Evolutionary conservation across 1,140 invertebrate species (phyloP).

Genomic region (Aradophagus sp.): DNA sequence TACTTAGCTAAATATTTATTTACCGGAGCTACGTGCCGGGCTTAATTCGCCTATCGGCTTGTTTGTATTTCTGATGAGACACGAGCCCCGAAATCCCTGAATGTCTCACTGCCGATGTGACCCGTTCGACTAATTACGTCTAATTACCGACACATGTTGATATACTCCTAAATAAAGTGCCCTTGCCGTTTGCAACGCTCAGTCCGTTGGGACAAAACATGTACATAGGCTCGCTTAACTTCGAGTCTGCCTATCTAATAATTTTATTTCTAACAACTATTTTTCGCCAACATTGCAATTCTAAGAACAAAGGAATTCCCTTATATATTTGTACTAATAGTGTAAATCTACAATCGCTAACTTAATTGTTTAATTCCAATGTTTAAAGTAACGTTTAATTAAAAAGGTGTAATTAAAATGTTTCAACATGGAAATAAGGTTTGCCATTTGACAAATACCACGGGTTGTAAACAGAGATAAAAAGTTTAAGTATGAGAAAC

Average conservation of each 20-base stretch:
- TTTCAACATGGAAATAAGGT: no score
- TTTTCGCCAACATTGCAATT: no score
- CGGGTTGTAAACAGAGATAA: no score
- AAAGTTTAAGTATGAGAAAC: no score
- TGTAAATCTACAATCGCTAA: no score
- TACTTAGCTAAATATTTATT: slow-evolving; percentile 45
- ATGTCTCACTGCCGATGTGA: slow-evolving; percentile 20
- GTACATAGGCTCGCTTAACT: not conserved
- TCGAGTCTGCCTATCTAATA: not conserved
- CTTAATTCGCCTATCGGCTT: slow-evolving; percentile 18
- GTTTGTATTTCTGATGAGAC: slow-evolving; percentile 42
- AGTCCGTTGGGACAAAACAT: slow-evolving; percentile 4
- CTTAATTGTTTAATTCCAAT: no score
- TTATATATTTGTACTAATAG: no score
- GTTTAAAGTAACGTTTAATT: no score
- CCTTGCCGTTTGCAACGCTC: slow-evolving; percentile 5
- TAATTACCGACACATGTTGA: slow-evolving; percentile 27
- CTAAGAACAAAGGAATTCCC: no score
- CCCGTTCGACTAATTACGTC: slow-evolving; percentile 33
- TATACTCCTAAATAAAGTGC: slow-evolving; percentile 24
- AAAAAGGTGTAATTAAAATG: no score
- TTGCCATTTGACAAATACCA: no score
- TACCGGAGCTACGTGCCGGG: slow-evolving; percentile 10
- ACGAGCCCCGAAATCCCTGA: slow-evolving; percentile 14
- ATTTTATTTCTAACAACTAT: no score